Percentiles rank a stretch among this genome's conserved stretches.
Conservation (phyloP, 2,797 vertebrate genomes). For the Gallinago nigripennis region DNA sequence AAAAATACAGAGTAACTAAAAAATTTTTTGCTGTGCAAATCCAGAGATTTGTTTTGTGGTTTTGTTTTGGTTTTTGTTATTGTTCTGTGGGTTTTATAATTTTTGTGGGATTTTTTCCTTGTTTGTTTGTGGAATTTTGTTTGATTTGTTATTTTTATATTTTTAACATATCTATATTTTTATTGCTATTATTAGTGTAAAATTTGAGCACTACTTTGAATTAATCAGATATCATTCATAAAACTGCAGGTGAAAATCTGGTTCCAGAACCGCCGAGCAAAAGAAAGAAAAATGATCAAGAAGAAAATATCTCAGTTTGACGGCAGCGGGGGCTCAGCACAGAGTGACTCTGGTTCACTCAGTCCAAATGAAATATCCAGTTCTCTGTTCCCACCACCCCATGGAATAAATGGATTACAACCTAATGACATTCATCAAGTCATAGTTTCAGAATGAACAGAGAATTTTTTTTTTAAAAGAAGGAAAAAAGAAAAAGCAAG, state of each 20-base stretch:
- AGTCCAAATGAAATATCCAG: conserved; percentile 89
- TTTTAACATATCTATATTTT: not conserved
- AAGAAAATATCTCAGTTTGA: conserved; percentile 94
- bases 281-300: conserved; percentile 93
- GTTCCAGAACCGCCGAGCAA: conserved; percentile 95
- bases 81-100: not conserved
- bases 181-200: not conserved
- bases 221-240: not conserved
- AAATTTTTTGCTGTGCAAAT: not conserved
- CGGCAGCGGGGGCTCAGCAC: conserved; percentile 87
- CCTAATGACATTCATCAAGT: conserved; percentile 89
- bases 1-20: not conserved
- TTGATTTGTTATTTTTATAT: not conserved
- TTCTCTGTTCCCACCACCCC: conserved; percentile 83
- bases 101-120: not conserved
- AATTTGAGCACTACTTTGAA: not conserved
- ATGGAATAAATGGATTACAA: conserved; percentile 85
- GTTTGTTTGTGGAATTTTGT: not conserved
- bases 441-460: conserved; percentile 83
- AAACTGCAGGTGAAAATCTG: conserved; percentile 91
- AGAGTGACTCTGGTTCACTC: conserved; percentile 92
- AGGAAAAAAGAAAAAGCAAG: not conserved
- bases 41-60: not conserved
- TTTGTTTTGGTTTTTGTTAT: not conserved
- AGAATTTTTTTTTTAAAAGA: not conserved